Conservation (phyloP, 1,140 invertebrate species). For the Zaprionus tsacasi region DNA sequence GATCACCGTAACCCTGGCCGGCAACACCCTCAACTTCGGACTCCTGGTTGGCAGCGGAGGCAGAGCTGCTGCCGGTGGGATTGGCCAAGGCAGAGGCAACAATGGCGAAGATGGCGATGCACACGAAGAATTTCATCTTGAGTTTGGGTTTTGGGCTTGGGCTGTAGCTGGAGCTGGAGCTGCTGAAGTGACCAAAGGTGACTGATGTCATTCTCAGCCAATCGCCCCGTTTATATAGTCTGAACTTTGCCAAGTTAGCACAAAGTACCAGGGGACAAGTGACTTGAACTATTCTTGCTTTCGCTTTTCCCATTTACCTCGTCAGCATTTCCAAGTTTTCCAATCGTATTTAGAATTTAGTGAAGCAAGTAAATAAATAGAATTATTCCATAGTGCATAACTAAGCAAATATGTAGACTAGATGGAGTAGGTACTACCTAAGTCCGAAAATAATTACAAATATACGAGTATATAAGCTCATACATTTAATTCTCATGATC, state of each 20-base stretch:
- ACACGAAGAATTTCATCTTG: slow-evolving; percentile 78
- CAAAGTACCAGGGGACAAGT: slow-evolving; percentile 30
- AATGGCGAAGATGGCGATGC: slow-evolving; percentile 65
- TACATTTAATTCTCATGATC: no score
- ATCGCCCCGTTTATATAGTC: slow-evolving; percentile 57
- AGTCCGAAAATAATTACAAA: no score
- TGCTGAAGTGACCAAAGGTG: slow-evolving; percentile 65
- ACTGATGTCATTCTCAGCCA: slow-evolving; percentile 57
- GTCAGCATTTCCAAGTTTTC: slow-evolving; percentile 35
- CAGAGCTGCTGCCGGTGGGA: slow-evolving; percentile 45
- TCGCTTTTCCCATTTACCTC: slow-evolving; percentile 35
- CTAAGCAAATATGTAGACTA: neutral
- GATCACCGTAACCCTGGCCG: slow-evolving; percentile 57
- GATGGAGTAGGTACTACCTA: neutral
- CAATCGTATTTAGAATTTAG: slow-evolving; percentile 4
- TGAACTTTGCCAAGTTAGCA: slow-evolving; percentile 59
- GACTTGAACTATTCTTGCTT: slow-evolving; percentile 51
- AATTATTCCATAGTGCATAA: neutral
- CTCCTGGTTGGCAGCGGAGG: slow-evolving; percentile 43
- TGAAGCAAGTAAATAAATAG: neutral
- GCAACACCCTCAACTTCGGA: slow-evolving; percentile 48
- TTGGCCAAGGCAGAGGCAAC: slow-evolving; percentile 60
- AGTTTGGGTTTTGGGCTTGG: slow-evolving; percentile 25
- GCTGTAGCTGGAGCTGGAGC: slow-evolving; percentile 20
- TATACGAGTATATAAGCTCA: no score